Base-by-base conservation (phyloP, 2,888 invertebrate species). In the Archips crataeganus region DNA sequence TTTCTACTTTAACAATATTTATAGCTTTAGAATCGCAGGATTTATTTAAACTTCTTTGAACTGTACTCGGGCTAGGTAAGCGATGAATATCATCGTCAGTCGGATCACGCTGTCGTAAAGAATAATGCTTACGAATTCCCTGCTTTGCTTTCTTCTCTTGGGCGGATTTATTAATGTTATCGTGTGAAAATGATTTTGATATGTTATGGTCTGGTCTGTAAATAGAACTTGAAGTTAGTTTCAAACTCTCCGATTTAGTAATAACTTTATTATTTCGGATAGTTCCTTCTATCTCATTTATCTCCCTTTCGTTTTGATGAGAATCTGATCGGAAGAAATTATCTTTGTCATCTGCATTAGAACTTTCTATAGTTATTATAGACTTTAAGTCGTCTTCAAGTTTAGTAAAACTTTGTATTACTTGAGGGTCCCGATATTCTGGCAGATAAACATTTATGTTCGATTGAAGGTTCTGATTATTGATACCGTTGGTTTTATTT, bases 221-320 rank as follows among this genome's bases (percentile, higher is more conserved):
- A 57, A 82, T 78, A 23, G 84, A 82, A 65, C 87, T 87, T 57
- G 84, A 77, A 67, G 75, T 80, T 70, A 91, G 84, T 81, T 88
- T 91, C 54, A 92, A 83, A 81, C 92, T 93, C 81, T 93, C 94
- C 5, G 93, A 90, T 84, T 94, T 94, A 3, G 91, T 90, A 42
- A 94, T 90, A 39, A 94, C 76, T 87, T 94, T 94, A 71, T 93
- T 94, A 77, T 94, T 94, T 78, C 94, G 81, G 76, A 94, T 94
- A 10, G 94, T 94, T 74, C 94, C 94, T 86, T 94, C 94, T 76
- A 94, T 94, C 87, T 94, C 94, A 84, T 94, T 94, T 75, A 94
- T 87, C 86, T 94, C 94, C 78, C 94, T 88, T 86, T 94, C 94
- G 87, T 94, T 94, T 84, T 94, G 93, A 76, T 94, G 94, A 68